Evolutionary conservation across 2,797 vertebrate species (phyloP).

Genomic region (Eleutherodactylus coqui): DNA sequence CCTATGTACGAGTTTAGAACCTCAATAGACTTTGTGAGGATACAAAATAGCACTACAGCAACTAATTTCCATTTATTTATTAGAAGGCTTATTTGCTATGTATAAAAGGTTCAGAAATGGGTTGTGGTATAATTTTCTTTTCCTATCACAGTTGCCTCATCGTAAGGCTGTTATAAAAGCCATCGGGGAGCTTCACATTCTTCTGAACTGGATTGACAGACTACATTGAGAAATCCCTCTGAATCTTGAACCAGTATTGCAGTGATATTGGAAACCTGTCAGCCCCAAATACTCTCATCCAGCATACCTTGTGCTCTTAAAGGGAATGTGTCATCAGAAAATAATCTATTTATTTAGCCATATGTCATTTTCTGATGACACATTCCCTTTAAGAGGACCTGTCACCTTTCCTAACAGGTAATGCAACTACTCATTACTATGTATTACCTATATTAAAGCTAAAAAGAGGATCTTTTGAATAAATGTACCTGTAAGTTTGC

Average conservation of each 20-base stretch:
- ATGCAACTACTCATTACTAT: background rate
- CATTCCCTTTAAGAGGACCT: no score
- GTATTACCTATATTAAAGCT: background rate
- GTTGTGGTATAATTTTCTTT: background rate
- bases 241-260: background rate
- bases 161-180: slow-evolving; percentile 73
- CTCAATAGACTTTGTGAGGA: no score
- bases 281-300: background rate
- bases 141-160: slow-evolving; percentile 70
- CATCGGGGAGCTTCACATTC: slow-evolving; percentile 76
- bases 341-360: no score
- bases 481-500: no score
- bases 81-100: background rate
- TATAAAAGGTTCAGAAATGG: background rate
- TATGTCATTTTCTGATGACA: no score
- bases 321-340: no score
- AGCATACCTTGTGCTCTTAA: background rate
- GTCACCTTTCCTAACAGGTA: background rate
- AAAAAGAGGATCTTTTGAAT: background rate
- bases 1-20: no score
- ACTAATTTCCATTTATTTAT: background rate
- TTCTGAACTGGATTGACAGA: slow-evolving; percentile 76
- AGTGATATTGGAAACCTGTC: background rate
- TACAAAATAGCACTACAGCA: no score
- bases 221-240: background rate